Evolutionary conservation across 2,113 vertebrate species (phyloP).

Genomic region (Colinus virginianus): DNA sequence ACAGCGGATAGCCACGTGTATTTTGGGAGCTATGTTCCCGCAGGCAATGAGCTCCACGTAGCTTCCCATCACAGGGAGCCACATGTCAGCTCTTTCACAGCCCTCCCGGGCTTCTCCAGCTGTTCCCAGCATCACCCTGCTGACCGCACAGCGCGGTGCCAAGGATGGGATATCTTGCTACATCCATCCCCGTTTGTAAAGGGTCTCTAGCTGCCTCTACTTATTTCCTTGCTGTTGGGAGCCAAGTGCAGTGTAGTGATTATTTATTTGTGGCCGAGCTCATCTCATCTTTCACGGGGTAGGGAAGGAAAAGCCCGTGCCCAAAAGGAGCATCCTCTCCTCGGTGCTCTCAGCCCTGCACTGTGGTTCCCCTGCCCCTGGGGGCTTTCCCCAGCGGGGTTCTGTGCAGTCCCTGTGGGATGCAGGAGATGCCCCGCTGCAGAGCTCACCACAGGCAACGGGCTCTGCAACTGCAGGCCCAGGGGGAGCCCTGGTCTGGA

Average conservation of each 20-base stretch:
- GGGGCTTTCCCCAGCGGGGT: neutral
- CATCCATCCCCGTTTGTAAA: neutral
- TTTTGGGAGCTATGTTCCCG: neutral
- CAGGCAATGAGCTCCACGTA: neutral
- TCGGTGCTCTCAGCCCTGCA: neutral
- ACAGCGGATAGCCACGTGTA: neutral
- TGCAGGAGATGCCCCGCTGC: neutral
- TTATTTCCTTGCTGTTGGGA: neutral
- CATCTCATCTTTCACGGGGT: neutral
- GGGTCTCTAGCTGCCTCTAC: neutral
- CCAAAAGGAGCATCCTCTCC: neutral
- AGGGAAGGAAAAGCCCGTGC: neutral
- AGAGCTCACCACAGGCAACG: neutral
- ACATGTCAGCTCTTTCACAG: neutral
- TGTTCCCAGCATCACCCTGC: neutral
- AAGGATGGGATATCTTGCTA: neutral
- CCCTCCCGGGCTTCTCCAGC: neutral
- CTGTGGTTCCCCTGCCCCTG: rapidly evolving
- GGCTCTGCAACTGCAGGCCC: neutral
- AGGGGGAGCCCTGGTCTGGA: neutral
- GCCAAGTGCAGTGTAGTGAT: neutral
- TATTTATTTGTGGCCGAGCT: neutral
- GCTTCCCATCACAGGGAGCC: neutral
- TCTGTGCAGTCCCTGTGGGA: neutral
- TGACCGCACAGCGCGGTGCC: neutral